A percentile compares a stretch with the other conserved stretches of the same genome.
These are phyloP conservation scores for Chaetodon trifascialis DNA, from an alignment of 2,113 vertebrate genomes.

Conservation along the genomic window DNA sequence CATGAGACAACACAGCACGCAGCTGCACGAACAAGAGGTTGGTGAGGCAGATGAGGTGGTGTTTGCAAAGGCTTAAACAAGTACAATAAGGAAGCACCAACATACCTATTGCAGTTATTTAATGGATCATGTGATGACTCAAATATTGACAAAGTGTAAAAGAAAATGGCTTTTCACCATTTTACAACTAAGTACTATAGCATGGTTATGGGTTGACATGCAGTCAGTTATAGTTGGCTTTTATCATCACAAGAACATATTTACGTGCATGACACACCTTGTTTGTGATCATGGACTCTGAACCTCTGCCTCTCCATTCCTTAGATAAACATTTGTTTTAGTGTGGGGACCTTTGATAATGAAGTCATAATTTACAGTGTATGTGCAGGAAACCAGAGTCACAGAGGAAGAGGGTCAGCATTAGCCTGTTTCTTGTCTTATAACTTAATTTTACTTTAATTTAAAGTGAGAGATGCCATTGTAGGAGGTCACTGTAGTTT, in stretches of 20 bases:
- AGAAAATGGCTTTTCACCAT: neutral
- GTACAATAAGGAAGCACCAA: neutral
- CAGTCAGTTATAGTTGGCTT: too few relatives aligned
- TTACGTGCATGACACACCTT: neutral
- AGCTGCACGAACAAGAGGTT: too few relatives aligned
- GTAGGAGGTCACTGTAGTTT: too few relatives aligned
- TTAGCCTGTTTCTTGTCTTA: neutral
- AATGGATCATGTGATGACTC: too few relatives aligned
- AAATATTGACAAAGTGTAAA: too few relatives aligned
- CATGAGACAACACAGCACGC: too few relatives aligned
- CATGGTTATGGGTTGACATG: too few relatives aligned
- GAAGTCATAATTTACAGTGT: neutral
- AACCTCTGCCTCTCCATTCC: neutral
- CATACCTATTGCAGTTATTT: neutral
- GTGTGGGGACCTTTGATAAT: neutral
- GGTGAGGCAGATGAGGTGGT: too few relatives aligned
- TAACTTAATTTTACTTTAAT: neutral
- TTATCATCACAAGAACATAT: too few relatives aligned
- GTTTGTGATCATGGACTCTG: neutral
- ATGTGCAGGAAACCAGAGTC: neutral
- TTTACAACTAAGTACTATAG: neutral
- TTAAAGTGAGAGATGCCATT: neutral
- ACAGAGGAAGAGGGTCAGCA: neutral
- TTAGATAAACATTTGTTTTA: neutral
- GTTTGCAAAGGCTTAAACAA: too few relatives aligned